Evolutionary conservation across 1,140 invertebrate species (phyloP), one percentile per base, ranked within the genome.

Genomic region (Stenopsyche tienmushanensis): DNA sequence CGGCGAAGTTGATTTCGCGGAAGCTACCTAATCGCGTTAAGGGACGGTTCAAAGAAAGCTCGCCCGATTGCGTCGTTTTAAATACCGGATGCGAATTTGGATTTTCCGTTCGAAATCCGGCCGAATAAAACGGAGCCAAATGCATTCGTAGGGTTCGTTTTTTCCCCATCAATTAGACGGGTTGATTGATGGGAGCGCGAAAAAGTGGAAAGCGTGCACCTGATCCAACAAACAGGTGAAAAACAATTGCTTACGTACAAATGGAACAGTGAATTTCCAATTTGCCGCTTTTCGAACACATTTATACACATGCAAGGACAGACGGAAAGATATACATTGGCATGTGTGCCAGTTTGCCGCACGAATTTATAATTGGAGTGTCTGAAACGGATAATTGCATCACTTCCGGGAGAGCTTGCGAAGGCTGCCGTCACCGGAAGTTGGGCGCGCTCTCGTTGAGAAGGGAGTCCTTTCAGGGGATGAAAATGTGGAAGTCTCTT

Each of bases 361-460:
- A 26, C 44, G 44, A 63, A 47, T 63, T 63, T 42, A 41, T 63
- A 63, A 63, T 63, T 63, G 60, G 60, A 63, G 60, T 63, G 60
- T 62, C 59, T 49, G 47, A 53, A 42, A 63, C 47, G 47, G 49
- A 63, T 63, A 63, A 63, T 63, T 50, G 50, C 60, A 53, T 63
- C 60, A 50, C 60, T 50, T 63, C 47, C 60, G 49, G 60, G 13
- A 17, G 17, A 50, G 49, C 21, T 17, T 25, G 17, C 17, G 49
- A 25, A 60, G 57, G 23, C 26, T 58, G 29, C 13, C 54, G 54
- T 17, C 29, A 39, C 17, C 54, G 29, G 54, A 58, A 21, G 54
- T 17, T 17, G 54, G 20, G 15, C n/a, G n/a, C 41, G 2, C 41
- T n/a, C n/a, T n/a, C n/a, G n/a, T n/a, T n/a, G n/a, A n/a, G n/a